These are phyloP conservation scores for Troides oblongomaculatus DNA, from an alignment of 2,888 invertebrate genomes.

Conservation along the genomic window DNA sequence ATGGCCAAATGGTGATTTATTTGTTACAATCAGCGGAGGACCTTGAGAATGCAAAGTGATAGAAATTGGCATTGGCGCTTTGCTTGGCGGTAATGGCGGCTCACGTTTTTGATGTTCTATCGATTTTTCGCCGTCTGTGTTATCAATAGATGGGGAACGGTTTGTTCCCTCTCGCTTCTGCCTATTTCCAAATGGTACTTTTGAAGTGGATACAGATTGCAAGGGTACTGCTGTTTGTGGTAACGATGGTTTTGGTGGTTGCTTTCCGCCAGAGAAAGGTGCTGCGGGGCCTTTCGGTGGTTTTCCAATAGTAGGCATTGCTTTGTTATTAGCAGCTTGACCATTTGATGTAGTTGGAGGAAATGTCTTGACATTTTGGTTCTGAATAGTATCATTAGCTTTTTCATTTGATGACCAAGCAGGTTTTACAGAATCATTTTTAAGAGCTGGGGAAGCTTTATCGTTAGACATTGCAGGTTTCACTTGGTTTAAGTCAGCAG, in stretches of 20 bases:
- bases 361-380: slow-evolving; percentile 50
- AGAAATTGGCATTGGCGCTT: slow-evolving; percentile 74
- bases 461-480: slow-evolving; percentile 51
- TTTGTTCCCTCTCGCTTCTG: slow-evolving; percentile 70
- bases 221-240: slow-evolving; percentile 69
- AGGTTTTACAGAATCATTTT: slow-evolving; percentile 59
- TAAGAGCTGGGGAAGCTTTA: slow-evolving; percentile 50
- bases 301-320: slow-evolving; percentile 55
- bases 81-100: slow-evolving; percentile 67
- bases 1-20: slow-evolving; percentile 72
- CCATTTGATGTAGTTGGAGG: slow-evolving; percentile 48
- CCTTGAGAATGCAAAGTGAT: slow-evolving; percentile 71
- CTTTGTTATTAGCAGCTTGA: slow-evolving; percentile 51
- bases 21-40: slow-evolving; percentile 71
- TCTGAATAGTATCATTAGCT: slow-evolving; percentile 33
- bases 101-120: slow-evolving; percentile 61
- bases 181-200: slow-evolving; percentile 70
- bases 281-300: slow-evolving; percentile 66
- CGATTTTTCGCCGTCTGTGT: slow-evolving; percentile 46
- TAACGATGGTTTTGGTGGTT: slow-evolving; percentile 64
- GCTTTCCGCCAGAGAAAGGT: slow-evolving; percentile 71
- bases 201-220: slow-evolving; percentile 67
- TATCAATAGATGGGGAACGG: slow-evolving; percentile 65
- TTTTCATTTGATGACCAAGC: slow-evolving; percentile 59
- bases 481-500: slow-evolving; percentile 41